phyloP scores from a whole-genome alignment of 2,113 vertebrate genomes.

The Silurus glanis region DNA sequence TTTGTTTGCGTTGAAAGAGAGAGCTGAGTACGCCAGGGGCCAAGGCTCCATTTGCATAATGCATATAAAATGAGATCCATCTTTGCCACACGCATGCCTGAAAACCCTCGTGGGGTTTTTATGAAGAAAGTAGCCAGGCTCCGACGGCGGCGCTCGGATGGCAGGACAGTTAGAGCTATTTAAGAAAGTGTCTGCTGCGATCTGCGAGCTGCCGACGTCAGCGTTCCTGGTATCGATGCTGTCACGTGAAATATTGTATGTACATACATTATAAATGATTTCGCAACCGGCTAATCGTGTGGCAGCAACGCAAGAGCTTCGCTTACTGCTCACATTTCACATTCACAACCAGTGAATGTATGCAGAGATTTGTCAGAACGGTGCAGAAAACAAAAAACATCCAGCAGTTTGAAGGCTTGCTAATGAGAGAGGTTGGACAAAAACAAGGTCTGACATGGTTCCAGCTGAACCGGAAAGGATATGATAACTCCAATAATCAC shows the following conservation, averaged over 20 bases:
- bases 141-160: not conserved
- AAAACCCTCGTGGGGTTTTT: constrained; percentile 39
- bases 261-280: not conserved
- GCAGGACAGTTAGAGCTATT: not conserved
- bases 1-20: constrained; percentile 55
- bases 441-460: not conserved
- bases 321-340: too few species aligned
- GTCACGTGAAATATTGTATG: not conserved
- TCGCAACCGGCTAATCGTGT: not conserved
- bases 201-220: not conserved
- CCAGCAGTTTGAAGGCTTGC: not conserved
- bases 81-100: constrained; percentile 54
- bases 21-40: constrained; percentile 11
- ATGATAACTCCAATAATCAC: not conserved
- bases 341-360: not conserved
- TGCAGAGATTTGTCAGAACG: not conserved
- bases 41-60: constrained; percentile 57
- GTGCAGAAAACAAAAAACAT: not conserved
- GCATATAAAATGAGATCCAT: constrained; percentile 54
- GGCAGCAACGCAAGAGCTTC: not conserved
- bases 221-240: not conserved
- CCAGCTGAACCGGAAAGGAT: not conserved
- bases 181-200: not conserved
- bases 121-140: constrained; percentile 23
- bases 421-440: not conserved